A percentile compares a stretch with the other conserved stretches of the same genome.
phyloP scores from a whole-genome alignment of 2,797 vertebrate genomes.

The Chiroxiphia lanceolata region DNA sequence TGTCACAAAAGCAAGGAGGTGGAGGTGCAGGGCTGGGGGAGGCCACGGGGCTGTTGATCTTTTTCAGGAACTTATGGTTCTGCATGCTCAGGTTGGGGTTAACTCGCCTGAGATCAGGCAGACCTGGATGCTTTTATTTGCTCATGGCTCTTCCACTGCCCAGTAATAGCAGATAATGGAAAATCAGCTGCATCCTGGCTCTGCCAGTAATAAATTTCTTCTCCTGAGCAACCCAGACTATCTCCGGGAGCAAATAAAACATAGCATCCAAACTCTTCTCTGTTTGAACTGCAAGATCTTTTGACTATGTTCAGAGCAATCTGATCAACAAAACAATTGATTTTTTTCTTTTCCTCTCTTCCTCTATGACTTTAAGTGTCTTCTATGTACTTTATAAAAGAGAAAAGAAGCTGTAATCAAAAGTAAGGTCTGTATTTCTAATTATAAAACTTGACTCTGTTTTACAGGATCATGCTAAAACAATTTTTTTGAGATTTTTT shows the following conservation, averaged over 20 bases:
- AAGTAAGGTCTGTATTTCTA: neutral
- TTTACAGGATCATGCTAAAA: neutral
- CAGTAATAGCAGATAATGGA: neutral
- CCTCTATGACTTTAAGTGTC: neutral
- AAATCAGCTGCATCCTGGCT: neutral
- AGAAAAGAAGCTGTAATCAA: neutral
- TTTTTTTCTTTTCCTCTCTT: neutral
- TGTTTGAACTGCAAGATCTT: neutral
- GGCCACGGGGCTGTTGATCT: neutral
- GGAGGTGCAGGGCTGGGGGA: neutral
- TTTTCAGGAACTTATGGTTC: neutral
- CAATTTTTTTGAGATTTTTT: neutral
- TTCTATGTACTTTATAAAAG: neutral
- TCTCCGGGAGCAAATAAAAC: slow-evolving; percentile 6
- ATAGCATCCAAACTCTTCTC: neutral
- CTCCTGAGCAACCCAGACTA: neutral
- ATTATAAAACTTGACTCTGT: neutral
- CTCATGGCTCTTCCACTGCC: neutral
- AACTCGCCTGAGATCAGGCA: neutral
- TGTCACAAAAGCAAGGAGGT: neutral
- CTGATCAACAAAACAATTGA: neutral
- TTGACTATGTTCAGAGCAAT: neutral
- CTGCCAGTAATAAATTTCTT: neutral
- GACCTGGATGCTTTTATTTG: neutral
- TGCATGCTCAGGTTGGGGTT: neutral